Percentiles rank a stretch among this genome's conserved stretches.
Conservation (phyloP, 2,113 vertebrate genomes). For the Poicephalus meyeri region DNA sequence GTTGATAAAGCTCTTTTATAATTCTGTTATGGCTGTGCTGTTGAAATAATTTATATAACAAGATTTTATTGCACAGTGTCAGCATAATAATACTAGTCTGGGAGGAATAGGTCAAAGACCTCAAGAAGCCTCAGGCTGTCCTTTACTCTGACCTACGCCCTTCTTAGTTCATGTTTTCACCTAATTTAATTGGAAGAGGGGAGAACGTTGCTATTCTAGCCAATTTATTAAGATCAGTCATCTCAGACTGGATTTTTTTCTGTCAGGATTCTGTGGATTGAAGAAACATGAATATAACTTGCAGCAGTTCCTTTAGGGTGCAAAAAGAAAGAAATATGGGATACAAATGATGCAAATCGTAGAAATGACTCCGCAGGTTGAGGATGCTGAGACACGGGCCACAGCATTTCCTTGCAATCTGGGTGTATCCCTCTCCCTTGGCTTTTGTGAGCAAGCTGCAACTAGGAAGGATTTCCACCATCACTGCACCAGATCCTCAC, state of each 20-base stretch:
- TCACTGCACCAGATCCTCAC: fast-evolving
- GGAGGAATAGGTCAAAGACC: slow-evolving; percentile 65
- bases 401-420: not conserved
- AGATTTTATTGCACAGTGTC: slow-evolving; percentile 51
- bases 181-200: not conserved
- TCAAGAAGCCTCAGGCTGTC: slow-evolving; percentile 19
- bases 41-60: slow-evolving; percentile 55
- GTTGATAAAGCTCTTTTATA: slow-evolving; percentile 47
- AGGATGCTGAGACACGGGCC: fast-evolving
- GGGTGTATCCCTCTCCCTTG: not conserved
- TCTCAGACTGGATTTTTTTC: not conserved
- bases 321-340: not conserved
- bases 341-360: not conserved
- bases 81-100: slow-evolving; percentile 34
- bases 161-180: slow-evolving; percentile 57
- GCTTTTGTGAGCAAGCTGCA: not conserved
- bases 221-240: not conserved
- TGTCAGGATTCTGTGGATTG: not conserved
- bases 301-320: not conserved
- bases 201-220: not conserved
- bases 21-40: slow-evolving; percentile 6
- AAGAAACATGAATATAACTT: not conserved
- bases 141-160: not conserved
- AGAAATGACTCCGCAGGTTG: fast-evolving
- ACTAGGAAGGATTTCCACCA: not conserved